phyloP scores from a whole-genome alignment of 2,113 vertebrate species.

The Saimiri boliviensis region DNA sequence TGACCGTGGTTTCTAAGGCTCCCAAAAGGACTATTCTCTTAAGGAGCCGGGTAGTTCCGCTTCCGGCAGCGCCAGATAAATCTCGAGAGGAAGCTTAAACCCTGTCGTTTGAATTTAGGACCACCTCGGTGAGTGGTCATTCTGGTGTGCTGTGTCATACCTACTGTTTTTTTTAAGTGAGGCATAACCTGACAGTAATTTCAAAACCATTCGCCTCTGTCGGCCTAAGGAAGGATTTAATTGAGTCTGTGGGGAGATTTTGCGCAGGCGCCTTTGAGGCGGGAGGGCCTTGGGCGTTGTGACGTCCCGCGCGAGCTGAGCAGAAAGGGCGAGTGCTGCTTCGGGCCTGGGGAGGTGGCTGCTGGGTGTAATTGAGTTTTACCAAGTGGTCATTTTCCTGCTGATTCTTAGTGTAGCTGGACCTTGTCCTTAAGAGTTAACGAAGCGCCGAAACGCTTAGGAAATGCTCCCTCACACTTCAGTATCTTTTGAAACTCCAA shows the following conservation, averaged over 20 bases:
- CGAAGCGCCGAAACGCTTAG: neutral
- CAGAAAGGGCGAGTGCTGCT: neutral
- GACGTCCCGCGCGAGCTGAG: accelerated
- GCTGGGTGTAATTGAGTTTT: accelerated
- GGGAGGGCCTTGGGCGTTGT: neutral
- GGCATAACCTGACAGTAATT: neutral
- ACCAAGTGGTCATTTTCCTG: neutral
- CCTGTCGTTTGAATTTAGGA: conserved; percentile 57
- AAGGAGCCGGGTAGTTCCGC: conserved; percentile 30
- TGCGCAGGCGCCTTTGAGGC: conserved; percentile 66
- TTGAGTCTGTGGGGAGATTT: neutral
- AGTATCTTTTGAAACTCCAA: neutral
- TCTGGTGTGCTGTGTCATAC: neutral
- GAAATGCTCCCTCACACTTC: neutral
- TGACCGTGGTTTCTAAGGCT: accelerated
- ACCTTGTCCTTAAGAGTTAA: neutral
- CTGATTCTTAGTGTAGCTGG: neutral
- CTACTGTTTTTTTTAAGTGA: conserved; percentile 14
- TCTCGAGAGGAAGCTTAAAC: conserved; percentile 55
- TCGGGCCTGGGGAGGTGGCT: accelerated
- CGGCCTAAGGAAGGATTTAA: neutral
- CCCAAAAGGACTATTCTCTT: accelerated
- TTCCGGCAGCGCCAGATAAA: conserved; percentile 82
- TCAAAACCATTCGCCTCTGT: neutral
- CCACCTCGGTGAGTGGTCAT: conserved; percentile 65